Evolutionary conservation across 92 coral and sea anemone species (phyloP), one percentile per base, ranked within the genome.

Genomic region (Phenganax subtilis): DNA sequence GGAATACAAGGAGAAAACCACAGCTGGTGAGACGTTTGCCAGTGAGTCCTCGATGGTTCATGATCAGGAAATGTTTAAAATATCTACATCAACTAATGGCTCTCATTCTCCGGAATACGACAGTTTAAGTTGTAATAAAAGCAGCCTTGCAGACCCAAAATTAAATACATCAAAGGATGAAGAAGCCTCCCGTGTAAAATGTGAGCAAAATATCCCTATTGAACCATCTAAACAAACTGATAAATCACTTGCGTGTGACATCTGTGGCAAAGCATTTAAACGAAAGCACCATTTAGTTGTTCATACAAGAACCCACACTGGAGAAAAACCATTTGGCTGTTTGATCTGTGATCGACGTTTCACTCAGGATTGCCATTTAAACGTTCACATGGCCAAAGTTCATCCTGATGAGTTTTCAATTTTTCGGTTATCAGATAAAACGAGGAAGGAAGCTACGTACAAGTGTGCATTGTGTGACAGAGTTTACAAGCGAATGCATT

Each of bases 401-500:
- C 73, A 68, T 28, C 73, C 73, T 1, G 54, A 68, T 9, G 73
- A 68, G 15, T 27, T 30, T 37, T 3, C 10, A 37, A 52, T 68
- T 68, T 30, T 68, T 15, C 52, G 3, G 54, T 68, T 53, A 37
- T 30, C 17, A 30, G 53, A 6, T 20, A 51, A 51, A 68, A 37
- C 73, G 37, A 5, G 5, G 47, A 37, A 37, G 47, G 5, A 37
- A 5, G 47, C 47, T 37, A 68, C 73, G 3, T 68, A 68, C 30
- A 68, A 68, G 47, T 68, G 73, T 14, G 1, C 12, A 37, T 30
- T 68, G 53, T 68, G 73, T 37, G 20, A 68, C 53, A 30, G 54
- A 68, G 73, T 68, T 30, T 68, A 68, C 73, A 68, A 68, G 73
- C 73, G 73, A 30, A 30, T 68, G 16, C 73, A 68, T 68, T 52